These are phyloP conservation scores for Gadus macrocephalus DNA, from an alignment of 2,113 vertebrate species.

Conservation along the genomic window DNA sequence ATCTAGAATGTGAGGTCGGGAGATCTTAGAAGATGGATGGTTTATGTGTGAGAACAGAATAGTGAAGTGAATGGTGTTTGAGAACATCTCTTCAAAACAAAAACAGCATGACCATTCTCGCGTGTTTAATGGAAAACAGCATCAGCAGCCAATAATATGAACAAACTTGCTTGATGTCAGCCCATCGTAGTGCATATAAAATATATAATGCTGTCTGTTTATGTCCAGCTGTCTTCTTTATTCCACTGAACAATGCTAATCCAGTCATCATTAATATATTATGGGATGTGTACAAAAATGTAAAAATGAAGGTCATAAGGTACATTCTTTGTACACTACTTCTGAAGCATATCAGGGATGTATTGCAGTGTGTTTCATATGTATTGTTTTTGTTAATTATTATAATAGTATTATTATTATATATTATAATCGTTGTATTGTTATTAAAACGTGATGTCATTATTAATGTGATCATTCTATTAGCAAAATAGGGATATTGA, in stretches of 20 bases:
- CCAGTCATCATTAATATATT: not conserved
- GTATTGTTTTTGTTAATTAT: too few species aligned
- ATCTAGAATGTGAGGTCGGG: too few species aligned
- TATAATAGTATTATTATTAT: too few species aligned
- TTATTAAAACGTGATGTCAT: too few species aligned
- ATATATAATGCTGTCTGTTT: not conserved
- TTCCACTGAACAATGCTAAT: not conserved
- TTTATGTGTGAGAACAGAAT: too few species aligned
- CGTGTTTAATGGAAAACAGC: not conserved
- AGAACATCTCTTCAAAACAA: not conserved
- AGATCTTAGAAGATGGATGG: too few species aligned
- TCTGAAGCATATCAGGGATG: not conserved
- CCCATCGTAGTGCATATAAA: constrained; percentile 2
- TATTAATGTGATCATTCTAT: not conserved
- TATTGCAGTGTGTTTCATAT: too few species aligned
- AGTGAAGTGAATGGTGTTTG: not conserved
- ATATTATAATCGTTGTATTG: too few species aligned
- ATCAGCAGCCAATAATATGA: not conserved
- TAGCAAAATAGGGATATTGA: not conserved
- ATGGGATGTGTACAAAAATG: not conserved
- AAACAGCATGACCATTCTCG: not conserved
- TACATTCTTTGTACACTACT: not conserved
- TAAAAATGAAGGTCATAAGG: not conserved
- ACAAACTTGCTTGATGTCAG: not conserved
- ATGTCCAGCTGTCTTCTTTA: not conserved